A percentile compares a stretch with the other conserved stretches of the same genome.
Conservation (phyloP, 1,140 invertebrate species). For the Pachyrhynchus sulphureomaculatus region DNA sequence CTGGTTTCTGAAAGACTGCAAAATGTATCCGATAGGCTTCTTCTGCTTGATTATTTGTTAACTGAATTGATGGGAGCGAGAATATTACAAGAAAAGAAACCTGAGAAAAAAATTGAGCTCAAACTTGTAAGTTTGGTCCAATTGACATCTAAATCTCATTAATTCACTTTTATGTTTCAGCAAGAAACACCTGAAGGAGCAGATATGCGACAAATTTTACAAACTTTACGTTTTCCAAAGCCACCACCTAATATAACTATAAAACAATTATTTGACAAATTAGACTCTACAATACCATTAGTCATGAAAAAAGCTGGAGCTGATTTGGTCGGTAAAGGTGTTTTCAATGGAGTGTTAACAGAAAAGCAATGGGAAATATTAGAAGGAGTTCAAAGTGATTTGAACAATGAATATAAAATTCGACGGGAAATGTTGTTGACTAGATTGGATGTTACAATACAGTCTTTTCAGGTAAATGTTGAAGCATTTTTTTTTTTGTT, state of each 20-base stretch:
- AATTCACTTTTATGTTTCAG: conserved; percentile 53
- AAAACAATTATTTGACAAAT: conserved; percentile 74
- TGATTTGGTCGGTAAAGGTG: conserved; percentile 66
- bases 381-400: conserved; percentile 66
- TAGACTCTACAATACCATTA: conserved; percentile 73
- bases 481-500: too few relatives aligned
- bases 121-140: conserved; percentile 49
- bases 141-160: too few relatives aligned
- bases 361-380: conserved; percentile 82
- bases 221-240: conserved; percentile 78
- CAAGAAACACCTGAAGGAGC: conserved; percentile 78
- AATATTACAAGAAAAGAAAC: conserved; percentile 68
- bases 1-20: conserved; percentile 69
- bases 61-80: conserved; percentile 80
- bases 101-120: conserved; percentile 57
- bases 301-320: conserved; percentile 62
- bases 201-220: conserved; percentile 73
- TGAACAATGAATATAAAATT: conserved; percentile 79
- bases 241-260: conserved; percentile 80
- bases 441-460: conserved; percentile 89
- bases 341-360: conserved; percentile 72
- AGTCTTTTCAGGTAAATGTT: conserved; percentile 73
- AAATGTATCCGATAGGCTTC: conserved; percentile 61
- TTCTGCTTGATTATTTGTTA: conserved; percentile 77
- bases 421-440: conserved; percentile 86